Evolutionary conservation across 2,797 vertebrate species (phyloP).

Genomic region (Spatula clypeata): DNA sequence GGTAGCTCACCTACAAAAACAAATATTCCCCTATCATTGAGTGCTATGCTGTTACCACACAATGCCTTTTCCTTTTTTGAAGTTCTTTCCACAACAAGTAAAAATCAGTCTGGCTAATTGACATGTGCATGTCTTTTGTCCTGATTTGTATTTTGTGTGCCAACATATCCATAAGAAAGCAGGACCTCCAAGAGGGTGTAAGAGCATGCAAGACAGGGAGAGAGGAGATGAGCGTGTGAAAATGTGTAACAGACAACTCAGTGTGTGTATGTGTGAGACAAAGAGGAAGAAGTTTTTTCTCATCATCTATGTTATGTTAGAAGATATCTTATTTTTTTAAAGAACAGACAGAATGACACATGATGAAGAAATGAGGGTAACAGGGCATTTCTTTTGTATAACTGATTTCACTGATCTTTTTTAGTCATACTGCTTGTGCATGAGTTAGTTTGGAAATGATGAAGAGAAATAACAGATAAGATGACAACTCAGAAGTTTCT

Average conservation of each 20-base stretch:
- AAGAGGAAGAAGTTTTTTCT: neutral
- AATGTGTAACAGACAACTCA: neutral
- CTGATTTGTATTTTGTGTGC: neutral
- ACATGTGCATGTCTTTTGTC: neutral
- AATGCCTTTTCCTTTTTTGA: conserved; percentile 72
- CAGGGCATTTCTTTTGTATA: neutral
- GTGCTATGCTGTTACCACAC: conserved; percentile 51
- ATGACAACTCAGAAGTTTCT: neutral
- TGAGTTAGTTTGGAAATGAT: neutral
- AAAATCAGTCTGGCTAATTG: conserved; percentile 39
- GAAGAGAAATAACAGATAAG: neutral
- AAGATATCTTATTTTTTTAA: neutral
- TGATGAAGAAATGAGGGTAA: neutral
- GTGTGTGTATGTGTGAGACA: neutral
- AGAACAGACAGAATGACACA: neutral
- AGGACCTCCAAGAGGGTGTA: neutral
- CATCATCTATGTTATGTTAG: neutral
- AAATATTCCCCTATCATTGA: conserved; percentile 76
- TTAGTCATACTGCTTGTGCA: neutral
- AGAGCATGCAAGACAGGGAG: neutral
- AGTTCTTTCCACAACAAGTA: neutral
- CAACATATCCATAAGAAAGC: neutral
- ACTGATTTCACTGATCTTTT: neutral
- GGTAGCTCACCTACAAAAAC: conserved; percentile 76
- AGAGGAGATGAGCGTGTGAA: neutral